These are phyloP conservation scores for Tanypteryx hageni DNA, from an alignment of 2,888 invertebrate genomes.

Conservation along the genomic window DNA sequence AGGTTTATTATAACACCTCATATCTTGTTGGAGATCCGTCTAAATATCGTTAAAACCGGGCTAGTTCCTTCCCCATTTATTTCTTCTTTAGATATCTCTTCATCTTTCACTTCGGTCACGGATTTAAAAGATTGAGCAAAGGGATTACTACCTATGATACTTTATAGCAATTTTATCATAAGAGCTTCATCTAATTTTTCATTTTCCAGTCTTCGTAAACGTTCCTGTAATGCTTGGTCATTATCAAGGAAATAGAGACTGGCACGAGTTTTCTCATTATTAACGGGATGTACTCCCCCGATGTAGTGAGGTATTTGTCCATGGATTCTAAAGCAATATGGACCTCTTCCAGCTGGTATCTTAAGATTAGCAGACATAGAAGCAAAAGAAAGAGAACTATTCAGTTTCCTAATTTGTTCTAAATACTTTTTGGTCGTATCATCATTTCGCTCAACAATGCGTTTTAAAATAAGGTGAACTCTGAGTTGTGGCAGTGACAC, in stretches of 20 bases:
- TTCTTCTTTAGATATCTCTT: background rate
- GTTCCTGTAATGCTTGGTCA: background rate
- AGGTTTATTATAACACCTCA: background rate
- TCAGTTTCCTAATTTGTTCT: background rate
- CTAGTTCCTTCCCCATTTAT: background rate
- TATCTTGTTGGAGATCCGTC: background rate
- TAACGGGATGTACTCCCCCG: background rate
- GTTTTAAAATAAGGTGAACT: background rate
- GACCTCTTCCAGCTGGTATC: background rate
- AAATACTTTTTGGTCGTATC: background rate
- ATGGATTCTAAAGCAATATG: background rate
- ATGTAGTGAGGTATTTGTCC: background rate
- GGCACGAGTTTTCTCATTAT: background rate
- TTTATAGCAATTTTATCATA: background rate
- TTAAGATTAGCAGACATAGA: background rate
- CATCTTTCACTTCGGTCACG: background rate
- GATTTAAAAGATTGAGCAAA: background rate
- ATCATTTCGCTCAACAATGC: background rate
- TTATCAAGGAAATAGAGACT: conserved; percentile 33
- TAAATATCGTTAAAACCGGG: background rate
- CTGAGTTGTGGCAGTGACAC: background rate
- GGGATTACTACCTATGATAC: background rate
- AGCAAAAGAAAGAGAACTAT: background rate
- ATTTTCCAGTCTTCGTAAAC: background rate
- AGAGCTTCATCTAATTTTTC: background rate